Conservation (phyloP, 2,113 vertebrate genomes). For the Ceyx cyanopectus region DNA sequence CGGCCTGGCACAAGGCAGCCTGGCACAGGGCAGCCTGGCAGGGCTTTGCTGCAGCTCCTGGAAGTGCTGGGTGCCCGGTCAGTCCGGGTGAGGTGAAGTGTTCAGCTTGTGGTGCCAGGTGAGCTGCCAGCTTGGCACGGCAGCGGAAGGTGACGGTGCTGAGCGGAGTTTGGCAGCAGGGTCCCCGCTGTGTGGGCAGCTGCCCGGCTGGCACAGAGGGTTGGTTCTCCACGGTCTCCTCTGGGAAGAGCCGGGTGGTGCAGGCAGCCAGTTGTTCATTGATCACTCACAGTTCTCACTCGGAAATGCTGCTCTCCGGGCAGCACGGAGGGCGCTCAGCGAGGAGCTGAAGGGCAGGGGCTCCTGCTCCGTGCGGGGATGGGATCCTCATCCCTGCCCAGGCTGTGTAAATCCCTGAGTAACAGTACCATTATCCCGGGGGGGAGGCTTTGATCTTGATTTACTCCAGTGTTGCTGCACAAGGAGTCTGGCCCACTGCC, state of each 20-base stretch:
- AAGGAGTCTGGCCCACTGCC: conserved; percentile 45
- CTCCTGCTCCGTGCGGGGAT: not conserved
- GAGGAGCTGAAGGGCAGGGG: not conserved
- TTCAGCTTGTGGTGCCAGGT: not conserved
- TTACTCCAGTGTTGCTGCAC: conserved; percentile 12
- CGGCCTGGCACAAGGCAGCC: accelerated
- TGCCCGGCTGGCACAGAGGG: not conserved
- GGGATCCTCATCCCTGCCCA: not conserved
- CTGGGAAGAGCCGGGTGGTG: conserved; percentile 10
- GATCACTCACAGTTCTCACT: conserved; percentile 17
- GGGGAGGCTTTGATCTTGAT: conserved; percentile 30
- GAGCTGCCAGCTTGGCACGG: not conserved
- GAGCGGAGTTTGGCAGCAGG: not conserved
- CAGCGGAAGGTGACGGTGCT: not conserved
- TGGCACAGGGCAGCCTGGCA: accelerated
- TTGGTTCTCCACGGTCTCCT: not conserved
- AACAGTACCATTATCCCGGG: conserved; percentile 30
- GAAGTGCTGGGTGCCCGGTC: accelerated
- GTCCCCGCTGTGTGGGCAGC: not conserved
- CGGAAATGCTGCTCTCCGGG: not conserved
- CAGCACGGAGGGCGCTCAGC: not conserved
- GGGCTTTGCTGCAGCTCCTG: not conserved
- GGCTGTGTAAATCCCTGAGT: not conserved
- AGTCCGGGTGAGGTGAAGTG: not conserved
- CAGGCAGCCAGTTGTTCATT: not conserved